Evolutionary conservation across 2,113 vertebrate genomes (phyloP), one percentile per base, ranked within the genome.

Genomic region (Otocyon megalotis): DNA sequence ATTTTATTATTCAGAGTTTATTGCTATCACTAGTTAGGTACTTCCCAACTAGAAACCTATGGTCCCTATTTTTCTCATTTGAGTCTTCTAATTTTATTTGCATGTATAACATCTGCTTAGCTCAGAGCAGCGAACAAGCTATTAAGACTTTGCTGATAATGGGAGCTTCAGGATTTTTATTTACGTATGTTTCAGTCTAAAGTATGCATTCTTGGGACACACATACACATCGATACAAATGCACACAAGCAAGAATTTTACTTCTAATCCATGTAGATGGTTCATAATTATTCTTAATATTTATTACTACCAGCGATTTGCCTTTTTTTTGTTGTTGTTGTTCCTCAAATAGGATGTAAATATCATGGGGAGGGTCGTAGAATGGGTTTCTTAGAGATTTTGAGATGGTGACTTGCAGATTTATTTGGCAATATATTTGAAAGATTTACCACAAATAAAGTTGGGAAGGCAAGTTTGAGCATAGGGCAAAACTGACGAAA

Each of bases 151-250:
- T 63, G 13, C 53, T 90, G 19, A 50, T 90, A 80, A 60, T 48
- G 84, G 16, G 13, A 80, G 24, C 32, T 32, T 88, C 60, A 35
- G 17, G 32, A 77, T 84, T 94, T 96, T 87, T 74, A 85, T 85
- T 94, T 97, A 76, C 24, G 32, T 76, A 35, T 67, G 12, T 72
- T 85, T 96, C 58, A 83, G 35, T 80, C 48, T 92, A 86, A 85
- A 90, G 76, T 60, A 71, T 20, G 24, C 24, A 22, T 19, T 83
- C 10, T 56, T 2, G 9, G 54, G 65, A 56, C 26, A 32, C 4
- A 19, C 11, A 88, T 19, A 14, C 1, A 20, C 22, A 7, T 35
- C 80, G 20, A 22, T 35, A 56, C 10, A 85, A 92, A 86, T 67
- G 72, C 5, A 3, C 1, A 13, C 16, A 30, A 32, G 11, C 1